Conservation (phyloP, 2,113 vertebrate species). For the Syrmaticus mikado region DNA sequence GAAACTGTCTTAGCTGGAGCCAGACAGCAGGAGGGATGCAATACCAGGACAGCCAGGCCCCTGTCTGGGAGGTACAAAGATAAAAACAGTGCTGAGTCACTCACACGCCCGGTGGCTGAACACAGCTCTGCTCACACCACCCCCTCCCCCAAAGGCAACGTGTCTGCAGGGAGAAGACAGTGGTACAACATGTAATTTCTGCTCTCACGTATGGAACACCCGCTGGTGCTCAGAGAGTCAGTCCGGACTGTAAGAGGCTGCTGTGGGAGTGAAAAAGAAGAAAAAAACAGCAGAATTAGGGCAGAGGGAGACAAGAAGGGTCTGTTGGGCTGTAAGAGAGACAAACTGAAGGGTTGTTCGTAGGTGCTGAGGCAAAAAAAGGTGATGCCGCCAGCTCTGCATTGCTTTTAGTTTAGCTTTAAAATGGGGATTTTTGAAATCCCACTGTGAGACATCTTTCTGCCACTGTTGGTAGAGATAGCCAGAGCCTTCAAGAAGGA, state of each 20-base stretch:
- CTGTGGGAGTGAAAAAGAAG: neutral
- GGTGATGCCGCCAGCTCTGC: neutral
- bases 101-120: neutral
- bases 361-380: neutral
- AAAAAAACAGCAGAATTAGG: neutral
- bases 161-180: neutral
- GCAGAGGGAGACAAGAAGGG: neutral
- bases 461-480: neutral
- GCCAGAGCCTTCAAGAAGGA: neutral
- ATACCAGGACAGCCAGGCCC: neutral
- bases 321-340: neutral
- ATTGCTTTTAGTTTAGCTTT: neutral
- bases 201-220: neutral
- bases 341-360: neutral
- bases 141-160: neutral
- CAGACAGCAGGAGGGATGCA: neutral
- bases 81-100: neutral
- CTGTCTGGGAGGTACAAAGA: neutral
- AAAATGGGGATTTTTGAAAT: neutral
- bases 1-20: neutral
- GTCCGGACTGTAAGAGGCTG: neutral
- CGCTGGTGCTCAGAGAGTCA: fast-evolving
- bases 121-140: neutral
- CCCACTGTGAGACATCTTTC: neutral
- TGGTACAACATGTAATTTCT: fast-evolving